A percentile compares a stretch with the other conserved stretches of the same genome.
phyloP scores from a whole-genome alignment of 2,113 vertebrate species.

The Capreolus pygargus region DNA sequence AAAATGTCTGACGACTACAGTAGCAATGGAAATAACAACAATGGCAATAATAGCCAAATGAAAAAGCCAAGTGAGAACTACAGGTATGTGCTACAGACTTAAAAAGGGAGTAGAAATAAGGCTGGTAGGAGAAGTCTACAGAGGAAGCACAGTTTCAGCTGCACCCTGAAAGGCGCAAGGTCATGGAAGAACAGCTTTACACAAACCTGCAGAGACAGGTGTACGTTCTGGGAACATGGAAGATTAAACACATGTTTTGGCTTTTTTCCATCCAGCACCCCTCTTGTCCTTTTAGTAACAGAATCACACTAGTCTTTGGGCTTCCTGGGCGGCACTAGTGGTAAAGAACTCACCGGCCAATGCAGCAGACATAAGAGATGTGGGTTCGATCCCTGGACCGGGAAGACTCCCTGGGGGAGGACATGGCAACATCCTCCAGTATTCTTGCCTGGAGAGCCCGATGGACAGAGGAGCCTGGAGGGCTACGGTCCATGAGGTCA shows the following conservation, averaged over 20 bases:
- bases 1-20: not conserved
- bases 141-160: not conserved
- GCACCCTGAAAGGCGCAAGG: not conserved
- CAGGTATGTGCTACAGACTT: not conserved
- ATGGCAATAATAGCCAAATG: not conserved
- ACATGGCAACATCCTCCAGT: not conserved
- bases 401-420: not conserved
- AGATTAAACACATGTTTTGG: not conserved
- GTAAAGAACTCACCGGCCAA: not conserved
- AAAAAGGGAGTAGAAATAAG: not conserved
- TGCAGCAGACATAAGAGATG: not conserved
- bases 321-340: not conserved
- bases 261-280: not conserved
- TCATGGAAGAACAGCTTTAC: not conserved
- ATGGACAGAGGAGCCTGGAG: not conserved
- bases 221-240: not conserved
- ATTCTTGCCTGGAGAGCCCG: not conserved
- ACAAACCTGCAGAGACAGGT: not conserved
- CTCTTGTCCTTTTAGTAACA: not conserved
- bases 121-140: not conserved
- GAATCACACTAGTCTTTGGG: not conserved
- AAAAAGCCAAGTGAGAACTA: not conserved
- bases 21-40: not conserved
- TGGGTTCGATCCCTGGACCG: rapidly evolving
- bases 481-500: not conserved